phyloP scores from a whole-genome alignment of 2,797 vertebrate genomes.

The Merluccius polli region DNA sequence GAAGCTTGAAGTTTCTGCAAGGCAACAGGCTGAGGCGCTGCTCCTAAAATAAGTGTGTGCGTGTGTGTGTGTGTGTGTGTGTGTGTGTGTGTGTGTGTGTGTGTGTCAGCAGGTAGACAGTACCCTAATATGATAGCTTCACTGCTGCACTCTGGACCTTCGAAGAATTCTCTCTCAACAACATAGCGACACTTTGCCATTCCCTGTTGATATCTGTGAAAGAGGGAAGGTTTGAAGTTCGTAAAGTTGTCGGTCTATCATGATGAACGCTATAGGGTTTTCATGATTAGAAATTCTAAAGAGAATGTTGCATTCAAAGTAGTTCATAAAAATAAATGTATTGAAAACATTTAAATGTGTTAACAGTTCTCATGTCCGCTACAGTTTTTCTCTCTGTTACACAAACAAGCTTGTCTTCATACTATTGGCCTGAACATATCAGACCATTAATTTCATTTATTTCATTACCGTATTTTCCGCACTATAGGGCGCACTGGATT shows the following conservation, averaged over 20 bases:
- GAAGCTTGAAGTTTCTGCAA: slow-evolving; percentile 33
- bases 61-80: slow-evolving; percentile 30
- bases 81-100: neutral
- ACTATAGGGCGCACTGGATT: too few species aligned
- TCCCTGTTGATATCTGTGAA: neutral
- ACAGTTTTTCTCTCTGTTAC: neutral
- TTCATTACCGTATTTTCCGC: too few species aligned
- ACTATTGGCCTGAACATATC: too few species aligned
- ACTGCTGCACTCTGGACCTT: slow-evolving; percentile 42
- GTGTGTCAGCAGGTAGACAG: slow-evolving; percentile 6
- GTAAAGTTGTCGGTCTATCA: neutral
- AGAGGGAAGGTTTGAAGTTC: neutral
- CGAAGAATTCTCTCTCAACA: slow-evolving; percentile 3
- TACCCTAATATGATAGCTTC: slow-evolving; percentile 47
- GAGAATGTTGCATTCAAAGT: neutral
- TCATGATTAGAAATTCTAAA: neutral
- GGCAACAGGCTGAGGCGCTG: slow-evolving; percentile 49
- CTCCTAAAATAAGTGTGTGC: slow-evolving; percentile 63
- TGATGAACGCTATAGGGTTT: neutral
- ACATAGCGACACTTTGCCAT: neutral
- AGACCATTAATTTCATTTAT: too few species aligned
- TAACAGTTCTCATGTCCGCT: neutral
- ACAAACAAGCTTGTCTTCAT: too few species aligned
- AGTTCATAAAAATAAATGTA: neutral
- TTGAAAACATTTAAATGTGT: neutral